Evolutionary conservation across 2,797 vertebrate genomes (phyloP), one percentile per base, ranked within the genome.

Genomic region (Corythornis leucogaster): DNA sequence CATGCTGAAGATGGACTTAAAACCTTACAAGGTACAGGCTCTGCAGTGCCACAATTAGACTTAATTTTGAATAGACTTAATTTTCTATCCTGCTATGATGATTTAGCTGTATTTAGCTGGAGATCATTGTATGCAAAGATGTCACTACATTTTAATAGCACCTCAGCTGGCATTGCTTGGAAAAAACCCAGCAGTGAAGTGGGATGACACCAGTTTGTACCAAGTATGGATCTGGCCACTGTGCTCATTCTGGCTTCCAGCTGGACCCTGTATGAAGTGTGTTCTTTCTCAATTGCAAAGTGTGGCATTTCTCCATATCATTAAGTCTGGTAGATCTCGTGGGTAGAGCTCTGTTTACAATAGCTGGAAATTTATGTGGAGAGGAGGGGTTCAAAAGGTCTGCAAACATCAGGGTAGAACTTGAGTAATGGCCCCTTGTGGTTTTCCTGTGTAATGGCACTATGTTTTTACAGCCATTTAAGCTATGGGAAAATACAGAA

Each of bases 351-450:
- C n/a, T 87, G 50, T 87, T 92, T 92, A 71, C 43, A 66, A 31
- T 62, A 85, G 62, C 31, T 89, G 81, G 26, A 75, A 75, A 75
- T 87, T 59, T 74, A 26, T 62, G n/a, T 75, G 46, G 58, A 48
- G 54, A 64, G 51, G 30, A 64, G 58, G 64, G 21, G 38, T 75
- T 93, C 84, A 45, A 74, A 90, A 85, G 64, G 62, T 64, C 71
- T 75, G 40, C 57, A 63, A 67, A 50, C 62, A 57, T 19, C 6
- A 6, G 57, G 69, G 38, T 6, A 45, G 63, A 76, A 15, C 35
- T 88, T 86, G 64, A 95, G 43, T 83, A 68, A 95, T 93, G 51
- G 90, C 43, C 73, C 54, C 86, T 82, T 80, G 66, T 83, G 91
- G 50, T 83, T 92, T 93, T 92, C 46, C 58, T 89, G n/a, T 78